Base-by-base conservation (phyloP, 2,888 invertebrate species). In the Tetranychus truncatus region DNA sequence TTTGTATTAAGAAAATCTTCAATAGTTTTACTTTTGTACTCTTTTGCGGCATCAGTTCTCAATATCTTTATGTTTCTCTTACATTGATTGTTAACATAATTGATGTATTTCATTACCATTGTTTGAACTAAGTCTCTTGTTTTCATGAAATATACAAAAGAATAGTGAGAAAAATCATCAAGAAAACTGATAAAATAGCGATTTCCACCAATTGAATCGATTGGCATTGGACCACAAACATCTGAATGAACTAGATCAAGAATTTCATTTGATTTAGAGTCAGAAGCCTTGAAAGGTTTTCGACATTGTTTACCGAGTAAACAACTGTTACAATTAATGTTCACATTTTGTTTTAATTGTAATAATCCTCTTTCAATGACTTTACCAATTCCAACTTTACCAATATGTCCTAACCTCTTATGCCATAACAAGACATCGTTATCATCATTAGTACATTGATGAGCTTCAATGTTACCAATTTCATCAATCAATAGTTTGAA, bases 371-470 rank as follows among this genome's bases (percentile, higher is more conserved):
- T 94, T 84, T 97, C 95, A 75, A 99, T 88, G 24, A 91, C 86
- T n/a, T 86, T 86, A 77, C 89, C 88, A 0, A 97, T 95, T 0
- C 99, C 99, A 77, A 99, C 92, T 0, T 95, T 95, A 0, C 99
- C 99, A 83, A 99, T 95, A 0, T 99, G 99, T 8, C 99, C 99
- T 80, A 99, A 97, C 79, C 92, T 88, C 82, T 97, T 97, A 72
- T 92, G 91, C 77, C 87, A 87, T 0, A 97, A 97, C 79, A 99
- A 94, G 81, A 87, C 90, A 0, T 96, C 96, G 1, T 91, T 88
- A 0, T 92, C 88, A 84, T 99, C 94, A 46, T 46, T 46, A 8
- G 46, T 46, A 46, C n/a, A n/a, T n/a, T n/a, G n/a, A n/a, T n/a
- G n/a, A n/a, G n/a, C n/a, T n/a, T 8, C 46, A 46, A 46, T 46